Conservation (phyloP, 2,888 invertebrate genomes). For the Meghimatium bilineatum region DNA sequence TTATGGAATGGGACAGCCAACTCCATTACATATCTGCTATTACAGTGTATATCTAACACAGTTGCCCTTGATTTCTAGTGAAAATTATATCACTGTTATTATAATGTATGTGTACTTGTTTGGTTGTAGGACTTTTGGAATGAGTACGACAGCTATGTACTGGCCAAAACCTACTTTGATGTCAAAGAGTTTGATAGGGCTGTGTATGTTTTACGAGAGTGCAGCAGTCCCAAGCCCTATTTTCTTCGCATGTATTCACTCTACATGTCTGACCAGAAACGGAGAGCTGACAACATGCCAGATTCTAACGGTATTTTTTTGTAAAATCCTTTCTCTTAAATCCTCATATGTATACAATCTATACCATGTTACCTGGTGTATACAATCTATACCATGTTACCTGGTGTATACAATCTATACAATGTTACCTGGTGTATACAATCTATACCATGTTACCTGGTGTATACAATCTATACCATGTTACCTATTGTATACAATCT, state of each 20-base stretch:
- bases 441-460: no score
- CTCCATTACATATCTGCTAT: no score
- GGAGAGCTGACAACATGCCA: slow-evolving; percentile 88
- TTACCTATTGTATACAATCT: no score
- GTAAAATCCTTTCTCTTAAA: no score
- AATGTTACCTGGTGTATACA: no score
- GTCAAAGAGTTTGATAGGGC: slow-evolving; percentile 89
- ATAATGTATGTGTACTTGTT: background rate
- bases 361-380: no score
- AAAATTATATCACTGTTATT: background rate
- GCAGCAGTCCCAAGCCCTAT: slow-evolving; percentile 81
- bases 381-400: no score
- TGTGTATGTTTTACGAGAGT: slow-evolving; percentile 71
- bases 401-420: no score
- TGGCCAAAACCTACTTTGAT: slow-evolving; percentile 93
- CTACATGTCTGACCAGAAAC: slow-evolving; percentile 93
- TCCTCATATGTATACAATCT: no score
- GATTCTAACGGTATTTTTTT: slow-evolving; percentile 80
- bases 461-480: no score
- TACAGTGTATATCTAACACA: no score
- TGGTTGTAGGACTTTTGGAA: slow-evolving; percentile 77
- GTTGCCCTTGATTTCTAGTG: background rate
- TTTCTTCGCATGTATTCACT: slow-evolving; percentile 91
- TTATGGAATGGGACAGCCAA: no score
- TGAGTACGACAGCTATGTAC: slow-evolving; percentile 85